Evolutionary conservation across 2,888 invertebrate species (phyloP).

Genomic region (Phaedon cochleariae): DNA sequence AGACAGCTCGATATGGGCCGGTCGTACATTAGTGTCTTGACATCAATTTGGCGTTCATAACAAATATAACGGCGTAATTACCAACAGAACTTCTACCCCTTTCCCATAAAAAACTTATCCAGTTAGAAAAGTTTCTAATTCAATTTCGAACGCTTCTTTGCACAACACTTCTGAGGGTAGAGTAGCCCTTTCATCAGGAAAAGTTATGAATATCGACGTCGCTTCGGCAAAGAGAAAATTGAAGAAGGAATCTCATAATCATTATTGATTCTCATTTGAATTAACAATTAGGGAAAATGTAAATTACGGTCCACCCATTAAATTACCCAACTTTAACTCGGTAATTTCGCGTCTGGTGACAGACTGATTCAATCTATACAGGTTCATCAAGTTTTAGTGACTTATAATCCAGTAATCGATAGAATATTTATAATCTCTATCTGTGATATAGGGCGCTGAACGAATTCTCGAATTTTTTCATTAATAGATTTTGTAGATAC

Average conservation of each 20-base stretch:
- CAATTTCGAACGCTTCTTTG: constrained; percentile 12
- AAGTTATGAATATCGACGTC: neutral
- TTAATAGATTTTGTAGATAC: no score
- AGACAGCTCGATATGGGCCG: no score
- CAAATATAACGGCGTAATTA: neutral
- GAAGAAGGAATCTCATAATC: neutral
- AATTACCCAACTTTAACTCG: no score
- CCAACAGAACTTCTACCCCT: constrained; percentile 4
- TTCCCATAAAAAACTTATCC: constrained; percentile 18
- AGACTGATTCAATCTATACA: no score
- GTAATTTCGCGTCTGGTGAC: no score
- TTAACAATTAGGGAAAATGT: neutral
- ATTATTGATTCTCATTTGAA: neutral
- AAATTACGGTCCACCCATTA: no score
- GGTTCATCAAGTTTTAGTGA: no score
- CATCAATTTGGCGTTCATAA: neutral
- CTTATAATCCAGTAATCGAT: no score
- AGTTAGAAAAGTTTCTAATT: constrained; percentile 26
- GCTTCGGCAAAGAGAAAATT: neutral
- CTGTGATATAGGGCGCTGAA: no score
- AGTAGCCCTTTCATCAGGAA: neutral
- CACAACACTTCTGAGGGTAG: constrained; percentile 7
- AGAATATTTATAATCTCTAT: no score
- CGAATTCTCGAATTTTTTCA: no score
- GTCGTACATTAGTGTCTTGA: no score